Evolutionary conservation across 37 sponge, comb jelly and placozoan species (phyloP), one percentile per base, ranked within the genome.

Genomic region (Chondrosia reniformis): DNA sequence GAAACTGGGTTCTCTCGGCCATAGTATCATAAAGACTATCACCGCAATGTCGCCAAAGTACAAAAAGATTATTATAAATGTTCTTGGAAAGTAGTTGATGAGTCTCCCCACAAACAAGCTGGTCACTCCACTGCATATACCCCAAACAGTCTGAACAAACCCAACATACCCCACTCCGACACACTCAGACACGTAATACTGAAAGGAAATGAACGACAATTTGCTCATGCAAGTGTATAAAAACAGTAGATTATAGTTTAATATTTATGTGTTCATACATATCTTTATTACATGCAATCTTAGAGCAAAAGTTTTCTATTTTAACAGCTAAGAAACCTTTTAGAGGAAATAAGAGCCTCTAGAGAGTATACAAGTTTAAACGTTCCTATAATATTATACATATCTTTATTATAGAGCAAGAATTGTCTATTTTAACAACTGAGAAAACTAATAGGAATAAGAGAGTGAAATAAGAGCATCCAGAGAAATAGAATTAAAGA

Each of bases 121-220:
- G 46, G 42, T 66, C 0, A 64, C 27, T 32, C 63, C 84, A 83
- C 79, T 75, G n/a, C 69, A 21, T 31, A 80, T 8, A 15, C 88
- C 88, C 6, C 49, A 76, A 19, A 58, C 45, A 10, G 79, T 74
- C 24, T 72, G 54, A 19, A 39, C 34, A 56, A 88, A 79, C 0
- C 88, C 88, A 22, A 88, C 84, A 34, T 31, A 64, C 21, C 78
- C 65, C 4, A 84, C 79, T n/a, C 88, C 88, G 31, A 88, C 75
- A 33, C 84, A 88, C 46, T 79, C 69, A 3, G 66, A 34, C 33
- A 64, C 34, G 32, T 31, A 64, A 7, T 64, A 36, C 66, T 64
- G 6, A 19, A 49, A 15, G 52, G 15, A 15, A 49, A 49, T 19
- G 52, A 49, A 49, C 52, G 52, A 19, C 15, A 49, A 10, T 19